Evolutionary conservation across 2,888 invertebrate genomes (phyloP), one percentile per base, ranked within the genome.

Genomic region (Zhuqinia jingwanae): DNA sequence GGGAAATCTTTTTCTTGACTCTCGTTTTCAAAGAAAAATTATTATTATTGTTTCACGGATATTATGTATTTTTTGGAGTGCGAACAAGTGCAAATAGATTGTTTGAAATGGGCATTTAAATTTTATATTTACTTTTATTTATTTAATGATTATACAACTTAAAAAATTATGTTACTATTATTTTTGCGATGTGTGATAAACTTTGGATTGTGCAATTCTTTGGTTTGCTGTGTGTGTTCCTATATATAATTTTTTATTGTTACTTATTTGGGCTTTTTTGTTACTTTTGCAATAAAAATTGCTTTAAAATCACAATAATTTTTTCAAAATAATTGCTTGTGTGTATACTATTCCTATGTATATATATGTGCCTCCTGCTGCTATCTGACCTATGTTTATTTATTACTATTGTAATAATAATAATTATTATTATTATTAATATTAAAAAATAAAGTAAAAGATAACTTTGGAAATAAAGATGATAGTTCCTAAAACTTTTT

Each of bases 141-240:
- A 22, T 56, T 68, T 73, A 75, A 56, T 53, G 75, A 75, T 36
- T 36, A 63, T 63, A 65, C 8, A 65, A 63, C 15, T 63, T 63
- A 36, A 60, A 15, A 50, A 11, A 60, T 60, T 11, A 60, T 60
- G 27, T 22, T 58, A 22, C 13, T 58, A 10, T 58, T 58, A 53
- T n/a, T 65, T 65, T 2, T 65, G 65, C 15, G 20, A 50, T 78
- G 60, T 78, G 60, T 25, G 77, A 22, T 80, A 68, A n/a, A 81
- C 58, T 81, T 80, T 81, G 60, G 85, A 85, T 85, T 85, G 85
- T 85, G 85, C 85, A 78, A 78, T 70, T 85, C 85, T 85, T 85
- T 85, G 85, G 85, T 85, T 68, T n/a, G 75, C 63, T 17, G 10
- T 36, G 8, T 36, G n/a, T n/a, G n/a, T n/a, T n/a, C n/a, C n/a